Evolutionary conservation across 2,113 vertebrate genomes (phyloP).

Genomic region (Otocyon megalotis): DNA sequence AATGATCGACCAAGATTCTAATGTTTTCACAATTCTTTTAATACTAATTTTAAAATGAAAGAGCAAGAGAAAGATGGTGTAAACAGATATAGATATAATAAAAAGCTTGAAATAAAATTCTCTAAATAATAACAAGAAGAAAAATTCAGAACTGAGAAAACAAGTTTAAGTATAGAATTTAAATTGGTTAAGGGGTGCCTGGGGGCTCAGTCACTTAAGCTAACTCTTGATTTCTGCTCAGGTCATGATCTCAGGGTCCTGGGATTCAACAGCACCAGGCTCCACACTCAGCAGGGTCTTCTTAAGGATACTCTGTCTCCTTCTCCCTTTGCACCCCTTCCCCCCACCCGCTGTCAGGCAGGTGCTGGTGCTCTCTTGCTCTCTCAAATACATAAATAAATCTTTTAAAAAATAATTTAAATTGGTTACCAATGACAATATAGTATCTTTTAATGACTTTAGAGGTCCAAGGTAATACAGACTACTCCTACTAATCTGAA

Average conservation of each 20-base stretch:
- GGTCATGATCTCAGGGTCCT: not conserved
- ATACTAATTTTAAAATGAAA: not conserved
- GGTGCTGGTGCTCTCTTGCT: not conserved
- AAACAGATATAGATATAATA: not conserved
- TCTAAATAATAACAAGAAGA: not conserved
- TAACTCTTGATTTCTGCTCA: not conserved
- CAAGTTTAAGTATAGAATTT: not conserved
- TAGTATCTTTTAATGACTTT: not conserved
- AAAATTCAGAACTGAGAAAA: not conserved
- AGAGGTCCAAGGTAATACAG: not conserved
- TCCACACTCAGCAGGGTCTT: not conserved
- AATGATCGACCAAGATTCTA: not conserved
- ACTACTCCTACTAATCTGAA: not conserved
- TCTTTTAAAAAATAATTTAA: not conserved
- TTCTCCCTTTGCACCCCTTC: no score
- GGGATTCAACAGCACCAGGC: not conserved
- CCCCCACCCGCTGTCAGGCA: not conserved
- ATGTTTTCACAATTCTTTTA: not conserved
- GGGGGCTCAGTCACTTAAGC: not conserved
- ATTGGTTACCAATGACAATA: not conserved
- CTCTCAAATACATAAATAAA: not conserved
- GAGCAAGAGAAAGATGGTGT: not conserved
- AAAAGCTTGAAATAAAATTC: not conserved
- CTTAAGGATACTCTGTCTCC: not conserved
- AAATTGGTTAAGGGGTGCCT: not conserved